Evolutionary conservation across 2,888 invertebrate genomes (phyloP), one percentile per base, ranked within the genome.

Genomic region (Tortrix viridana): DNA sequence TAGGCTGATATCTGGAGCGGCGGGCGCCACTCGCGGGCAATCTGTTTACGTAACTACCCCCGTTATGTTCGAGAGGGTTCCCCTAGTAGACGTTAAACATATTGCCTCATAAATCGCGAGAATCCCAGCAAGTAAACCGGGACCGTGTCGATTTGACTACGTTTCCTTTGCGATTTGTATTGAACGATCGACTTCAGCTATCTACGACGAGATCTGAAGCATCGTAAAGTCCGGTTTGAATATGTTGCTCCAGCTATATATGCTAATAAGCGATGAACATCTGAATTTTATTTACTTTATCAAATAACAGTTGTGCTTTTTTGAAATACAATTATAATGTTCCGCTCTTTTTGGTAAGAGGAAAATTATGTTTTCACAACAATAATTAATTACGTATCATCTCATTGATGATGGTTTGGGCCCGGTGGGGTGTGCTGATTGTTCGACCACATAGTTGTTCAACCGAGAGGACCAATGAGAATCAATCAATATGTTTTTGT

Each of bases 81-180:
- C 79, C 89, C 86, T 84, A 86, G 82, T 88, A 89, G 91, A 91
- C 91, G 90, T 90, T 91, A 89, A 92, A 92, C 91, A 92, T 92
- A 92, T 92, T 92, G 89, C 91, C 89, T 86, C 90, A 92, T 92
- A 92, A 92, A 92, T 92, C 89, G 84, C 84, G 84, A 79, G 89
- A 88, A 92, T 91, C 91, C 91, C 87, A 81, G 84, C 89, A 79
- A 85, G 80, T 84, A 85, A 85, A 81, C 79, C 79, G 82, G 83
- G 81, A 80, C 82, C 84, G 85, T 87, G 89, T 88, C 89, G 89
- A 91, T 90, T 89, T 89, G 86, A 88, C 89, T 88, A 86, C 85
- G 88, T 85, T 89, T 88, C 86, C 88, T 85, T 86, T 84, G 84
- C 86, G 84, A 87, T 89, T 86, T 80, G 79, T 83, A 84, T 83